Percentiles rank a stretch among this genome's conserved stretches.
phyloP scores from a whole-genome alignment of 2,888 invertebrate genomes.

The Drosophila tanythrix region DNA sequence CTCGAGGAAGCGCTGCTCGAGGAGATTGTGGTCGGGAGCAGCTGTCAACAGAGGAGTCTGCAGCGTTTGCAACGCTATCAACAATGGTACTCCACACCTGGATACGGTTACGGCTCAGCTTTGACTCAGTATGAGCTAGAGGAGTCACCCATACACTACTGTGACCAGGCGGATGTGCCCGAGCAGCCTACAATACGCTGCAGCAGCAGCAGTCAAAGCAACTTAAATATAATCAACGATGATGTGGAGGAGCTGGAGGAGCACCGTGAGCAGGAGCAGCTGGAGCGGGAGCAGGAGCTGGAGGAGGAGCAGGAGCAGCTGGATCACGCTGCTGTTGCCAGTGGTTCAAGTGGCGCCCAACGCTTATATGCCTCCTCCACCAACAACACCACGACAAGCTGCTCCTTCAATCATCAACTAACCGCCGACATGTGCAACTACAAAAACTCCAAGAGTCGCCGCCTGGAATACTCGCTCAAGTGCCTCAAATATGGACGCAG shows the following conservation, averaged over 20 bases:
- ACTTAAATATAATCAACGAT: slow-evolving; percentile 66
- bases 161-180: slow-evolving; percentile 83
- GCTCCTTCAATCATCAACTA: slow-evolving; percentile 83
- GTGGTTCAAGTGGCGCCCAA: slow-evolving; percentile 56
- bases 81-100: slow-evolving; percentile 58
- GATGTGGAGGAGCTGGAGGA: slow-evolving; percentile 31
- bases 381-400: slow-evolving; percentile 9
- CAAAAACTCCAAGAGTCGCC: slow-evolving; percentile 85
- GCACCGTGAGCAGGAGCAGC: slow-evolving; percentile 6
- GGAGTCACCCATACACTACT: slow-evolving; percentile 84
- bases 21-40: slow-evolving; percentile 83
- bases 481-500: slow-evolving; percentile 85
- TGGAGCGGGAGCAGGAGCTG: slow-evolving; percentile 16
- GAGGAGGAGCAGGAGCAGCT: slow-evolving; percentile 23
- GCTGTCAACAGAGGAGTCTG: slow-evolving; percentile 50
- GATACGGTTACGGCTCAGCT: slow-evolving; percentile 35
- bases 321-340: slow-evolving; percentile 58
- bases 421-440: slow-evolving; percentile 84
- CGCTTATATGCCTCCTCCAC: slow-evolving; percentile 48
- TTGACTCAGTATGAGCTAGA: slow-evolving; percentile 76
- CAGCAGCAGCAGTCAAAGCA: slow-evolving; percentile 71
- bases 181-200: slow-evolving; percentile 75
- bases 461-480: slow-evolving; percentile 85
- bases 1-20: slow-evolving; percentile 84
- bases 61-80: slow-evolving; percentile 63